Evolutionary conservation across 1,140 invertebrate genomes (phyloP), one percentile per base, ranked within the genome.

Genomic region (Cherax quadricarinatus): DNA sequence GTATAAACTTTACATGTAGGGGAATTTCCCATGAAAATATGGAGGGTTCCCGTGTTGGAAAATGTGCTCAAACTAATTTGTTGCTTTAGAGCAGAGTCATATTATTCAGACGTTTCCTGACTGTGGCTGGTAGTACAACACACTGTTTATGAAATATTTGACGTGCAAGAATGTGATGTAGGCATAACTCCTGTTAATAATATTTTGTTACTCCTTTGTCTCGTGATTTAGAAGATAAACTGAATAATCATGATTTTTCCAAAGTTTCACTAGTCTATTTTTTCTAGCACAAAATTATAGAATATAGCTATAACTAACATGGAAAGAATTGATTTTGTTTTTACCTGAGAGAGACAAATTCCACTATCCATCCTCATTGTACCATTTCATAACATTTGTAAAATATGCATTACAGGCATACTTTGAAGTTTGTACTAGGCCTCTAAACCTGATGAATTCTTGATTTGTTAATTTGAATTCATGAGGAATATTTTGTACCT

Each of bases 191-290:
- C 66, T 84, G 81, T 75, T 24, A 73, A 84, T 62, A 48, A 83
- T 73, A 60, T 89, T 49, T 83, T 73, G 48, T 89, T 89, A 73
- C 80, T 83, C 84, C 66, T 84, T 80, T 84, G 80, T 89, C 88
- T 89, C 79, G n/a, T 83, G 79, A 84, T 84, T 48, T 21, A 60
- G 49, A 60, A 62, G 60, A 88, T 53, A 30, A 9, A 57, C 57
- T 70, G 60, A 41, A 86, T 51, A 70, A 18, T 41, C 21, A 86
- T 73, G 21, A 88, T 66, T 88, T 89, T 89, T 89, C 88, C 88
- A 89, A 89, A 89, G 80, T 89, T 89, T 80, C 66, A 48, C 88
- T 89, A 89, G 88, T 89, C 88, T 80, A 89, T 89, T 89, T 89
- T 80, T 73, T 89, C 60, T 70, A 86, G 88, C 88, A 89, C 88